Percentiles rank a stretch among this genome's conserved stretches.
phyloP scores from a whole-genome alignment of 2,888 invertebrate species.

The Eupithecia dodoneata region DNA sequence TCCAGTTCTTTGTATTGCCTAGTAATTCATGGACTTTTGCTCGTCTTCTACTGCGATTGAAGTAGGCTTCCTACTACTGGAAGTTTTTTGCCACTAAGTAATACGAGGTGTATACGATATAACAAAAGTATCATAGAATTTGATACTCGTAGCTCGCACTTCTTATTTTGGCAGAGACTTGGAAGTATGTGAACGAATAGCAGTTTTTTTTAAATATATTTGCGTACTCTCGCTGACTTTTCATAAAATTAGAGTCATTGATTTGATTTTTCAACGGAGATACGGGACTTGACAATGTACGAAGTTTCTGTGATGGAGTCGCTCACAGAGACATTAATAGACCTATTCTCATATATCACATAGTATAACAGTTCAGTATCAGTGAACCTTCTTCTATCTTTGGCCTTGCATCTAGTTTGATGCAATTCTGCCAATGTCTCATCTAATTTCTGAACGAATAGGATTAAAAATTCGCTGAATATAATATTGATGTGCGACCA shows the following conservation, averaged over 20 bases:
- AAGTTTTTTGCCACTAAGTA: neutral
- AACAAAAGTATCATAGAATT: neutral
- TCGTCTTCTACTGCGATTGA: conserved; percentile 3
- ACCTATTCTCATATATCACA: too few species aligned
- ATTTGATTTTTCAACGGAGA: too few species aligned
- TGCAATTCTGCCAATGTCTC: too few species aligned
- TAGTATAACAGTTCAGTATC: too few species aligned
- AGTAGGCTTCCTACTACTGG: neutral
- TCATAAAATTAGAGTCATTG: neutral
- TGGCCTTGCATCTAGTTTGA: too few species aligned
- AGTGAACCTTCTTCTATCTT: too few species aligned
- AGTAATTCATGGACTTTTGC: neutral
- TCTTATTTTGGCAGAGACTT: neutral
- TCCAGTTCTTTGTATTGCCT: neutral
- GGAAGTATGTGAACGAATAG: neutral
- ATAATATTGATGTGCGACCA: too few species aligned
- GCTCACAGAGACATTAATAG: neutral
- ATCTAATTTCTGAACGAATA: too few species aligned
- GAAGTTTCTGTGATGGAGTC: neutral
- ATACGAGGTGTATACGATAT: neutral
- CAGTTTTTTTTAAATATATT: neutral
- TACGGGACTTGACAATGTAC: neutral
- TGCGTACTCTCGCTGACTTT: neutral
- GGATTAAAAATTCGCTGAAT: too few species aligned
- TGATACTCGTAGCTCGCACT: neutral